Conservation (phyloP, 2,113 vertebrate genomes). For the Crotalus viridis region DNA sequence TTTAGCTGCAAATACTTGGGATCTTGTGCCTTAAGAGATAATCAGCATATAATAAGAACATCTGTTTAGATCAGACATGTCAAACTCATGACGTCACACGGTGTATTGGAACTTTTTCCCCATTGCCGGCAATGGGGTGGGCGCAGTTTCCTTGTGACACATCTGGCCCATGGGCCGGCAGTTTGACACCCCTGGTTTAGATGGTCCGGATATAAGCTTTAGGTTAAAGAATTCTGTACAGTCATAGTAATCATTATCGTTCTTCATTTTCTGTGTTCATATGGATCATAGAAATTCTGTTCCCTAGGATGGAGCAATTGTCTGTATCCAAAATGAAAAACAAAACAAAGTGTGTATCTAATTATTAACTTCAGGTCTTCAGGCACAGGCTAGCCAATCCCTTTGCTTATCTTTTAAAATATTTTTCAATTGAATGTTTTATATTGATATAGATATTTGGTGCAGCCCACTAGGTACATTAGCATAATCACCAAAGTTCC, state of each 20-base stretch:
- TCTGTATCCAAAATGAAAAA: slow-evolving; percentile 14
- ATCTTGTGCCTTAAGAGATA: neutral
- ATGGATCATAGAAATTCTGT: neutral
- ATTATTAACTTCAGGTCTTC: neutral
- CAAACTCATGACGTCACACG: too few species aligned
- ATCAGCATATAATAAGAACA: neutral
- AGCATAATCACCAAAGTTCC: neutral
- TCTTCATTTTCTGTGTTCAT: neutral
- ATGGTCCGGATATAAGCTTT: neutral
- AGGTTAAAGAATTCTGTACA: neutral
- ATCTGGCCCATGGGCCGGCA: too few species aligned
- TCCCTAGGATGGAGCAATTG: neutral
- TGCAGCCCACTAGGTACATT: neutral
- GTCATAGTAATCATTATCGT: neutral
- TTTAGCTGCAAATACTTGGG: neutral
- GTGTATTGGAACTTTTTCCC: too few species aligned
- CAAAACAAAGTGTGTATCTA: neutral
- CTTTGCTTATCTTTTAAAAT: neutral
- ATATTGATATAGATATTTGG: neutral
- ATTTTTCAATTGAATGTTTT: neutral
- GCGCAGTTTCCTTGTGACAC: too few species aligned
- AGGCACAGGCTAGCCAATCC: neutral
- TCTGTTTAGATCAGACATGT: neutral
- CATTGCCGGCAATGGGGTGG: too few species aligned
- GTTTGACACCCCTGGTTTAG: too few species aligned